A percentile compares a stretch with the other conserved stretches of the same genome.
phyloP scores from a whole-genome alignment of 2,888 invertebrate species.

The Nomada flava region DNA sequence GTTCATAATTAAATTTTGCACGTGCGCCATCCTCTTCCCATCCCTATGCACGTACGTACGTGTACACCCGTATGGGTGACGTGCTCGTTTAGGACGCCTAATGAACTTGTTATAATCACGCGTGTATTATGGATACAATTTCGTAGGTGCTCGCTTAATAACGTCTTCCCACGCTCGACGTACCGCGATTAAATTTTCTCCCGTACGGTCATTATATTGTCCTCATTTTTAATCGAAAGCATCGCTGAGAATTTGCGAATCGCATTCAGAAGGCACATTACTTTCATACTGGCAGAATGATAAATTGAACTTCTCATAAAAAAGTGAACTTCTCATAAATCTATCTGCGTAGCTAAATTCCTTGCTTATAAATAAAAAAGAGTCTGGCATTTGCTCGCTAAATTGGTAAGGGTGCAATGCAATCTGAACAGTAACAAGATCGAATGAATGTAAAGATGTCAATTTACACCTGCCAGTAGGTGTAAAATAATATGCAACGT shows the following conservation, averaged over 20 bases:
- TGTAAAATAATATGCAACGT: no score
- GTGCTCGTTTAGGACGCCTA: slow-evolving; percentile 55
- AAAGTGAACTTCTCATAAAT: no score
- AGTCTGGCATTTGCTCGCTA: no score
- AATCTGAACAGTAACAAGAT: no score
- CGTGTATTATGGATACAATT: slow-evolving; percentile 41
- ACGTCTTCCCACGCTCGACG: slow-evolving; percentile 8
- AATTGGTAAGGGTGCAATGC: no score
- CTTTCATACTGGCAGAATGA: no score
- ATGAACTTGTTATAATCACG: slow-evolving; percentile 56
- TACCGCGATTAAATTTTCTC: slow-evolving; percentile 33
- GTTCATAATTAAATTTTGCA: slow-evolving; percentile 69
- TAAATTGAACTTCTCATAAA: no score
- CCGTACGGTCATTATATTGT: slow-evolving; percentile 2
- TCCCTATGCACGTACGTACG: slow-evolving; percentile 15
- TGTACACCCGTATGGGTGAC: slow-evolving; percentile 39
- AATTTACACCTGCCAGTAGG: no score
- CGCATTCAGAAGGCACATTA: no score
- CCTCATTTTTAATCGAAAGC: neutral
- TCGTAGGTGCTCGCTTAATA: slow-evolving; percentile 36
- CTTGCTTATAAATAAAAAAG: no score
- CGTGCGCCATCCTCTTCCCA: slow-evolving; percentile 52
- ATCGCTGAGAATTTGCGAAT: neutral
- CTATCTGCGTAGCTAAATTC: no score
- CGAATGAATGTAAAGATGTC: no score